Percentiles rank a stretch among this genome's conserved stretches.
These are phyloP conservation scores for Pangasius sanitwongsei DNA, from an alignment of 2,797 vertebrate species.

Conservation along the genomic window DNA sequence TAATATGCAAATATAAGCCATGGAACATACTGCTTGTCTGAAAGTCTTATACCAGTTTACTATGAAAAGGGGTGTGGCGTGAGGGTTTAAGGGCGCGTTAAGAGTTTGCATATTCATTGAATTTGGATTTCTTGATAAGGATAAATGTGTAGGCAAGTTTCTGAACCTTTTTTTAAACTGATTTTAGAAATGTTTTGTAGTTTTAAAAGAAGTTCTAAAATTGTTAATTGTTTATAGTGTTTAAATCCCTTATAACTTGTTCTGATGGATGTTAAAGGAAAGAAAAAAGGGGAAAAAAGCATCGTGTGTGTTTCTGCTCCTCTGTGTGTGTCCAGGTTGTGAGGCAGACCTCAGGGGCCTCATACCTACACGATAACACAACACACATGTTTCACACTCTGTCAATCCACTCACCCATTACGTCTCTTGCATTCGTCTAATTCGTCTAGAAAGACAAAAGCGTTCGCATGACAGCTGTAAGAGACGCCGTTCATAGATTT, in stretches of 20 bases:
- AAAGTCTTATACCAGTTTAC: not conserved
- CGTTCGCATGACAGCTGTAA: not conserved
- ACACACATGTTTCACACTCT: slow-evolving; percentile 36
- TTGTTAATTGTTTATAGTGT: not conserved
- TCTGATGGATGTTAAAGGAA: not conserved
- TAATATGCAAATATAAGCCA: not conserved
- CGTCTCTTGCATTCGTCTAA: not conserved
- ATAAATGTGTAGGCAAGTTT: not conserved
- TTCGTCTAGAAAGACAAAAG: not conserved
- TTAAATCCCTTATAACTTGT: not conserved
- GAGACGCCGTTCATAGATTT: too few relatives aligned
- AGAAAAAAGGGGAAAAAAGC: not conserved
- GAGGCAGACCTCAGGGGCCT: slow-evolving; percentile 36
- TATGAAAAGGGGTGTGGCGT: not conserved
- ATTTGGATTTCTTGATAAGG: not conserved
- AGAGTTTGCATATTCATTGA: not conserved
- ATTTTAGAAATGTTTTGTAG: not conserved
- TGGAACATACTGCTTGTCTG: not conserved
- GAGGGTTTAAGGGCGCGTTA: not conserved
- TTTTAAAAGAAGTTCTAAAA: not conserved
- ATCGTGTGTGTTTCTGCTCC: not conserved
- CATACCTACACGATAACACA: slow-evolving; percentile 38
- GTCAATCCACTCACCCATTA: slow-evolving; percentile 16
- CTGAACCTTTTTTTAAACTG: not conserved
- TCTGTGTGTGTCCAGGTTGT: slow-evolving; percentile 43